Base-by-base conservation (phyloP, 2,797 vertebrate genomes). In the Loriculus beryllinus region DNA sequence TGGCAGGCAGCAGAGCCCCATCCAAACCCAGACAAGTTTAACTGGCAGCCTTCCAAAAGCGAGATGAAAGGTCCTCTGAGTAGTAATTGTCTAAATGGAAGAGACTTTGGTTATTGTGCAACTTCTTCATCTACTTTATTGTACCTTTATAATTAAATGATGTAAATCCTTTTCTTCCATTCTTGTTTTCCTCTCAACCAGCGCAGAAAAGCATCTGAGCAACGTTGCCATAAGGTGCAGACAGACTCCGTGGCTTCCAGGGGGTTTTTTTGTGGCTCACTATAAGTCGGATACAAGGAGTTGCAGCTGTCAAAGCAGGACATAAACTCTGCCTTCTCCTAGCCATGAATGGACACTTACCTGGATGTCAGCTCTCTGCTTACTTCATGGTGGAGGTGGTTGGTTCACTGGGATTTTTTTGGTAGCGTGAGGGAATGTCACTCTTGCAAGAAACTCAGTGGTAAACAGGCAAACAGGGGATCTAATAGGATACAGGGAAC, bases 131-230 rank as follows among this genome's bases (percentile, higher is more conserved):
- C 74, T 91, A 72, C 75, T 93, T 93, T 80, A 95, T 86, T 80
- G 76, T 87, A 95, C n/a, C 76, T 95, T 85, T 93, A 69, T 82
- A 96, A 95, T 96, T 74, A 95, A 96, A 95, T 93, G 33, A 95
- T 87, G 76, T 14, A 37, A 95, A 88, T 83, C 17, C 45, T 77
- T 81, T 85, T 56, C 45, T 76, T 21, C 16, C 67, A 54, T 82
- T 78, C 57, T 83, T 42, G 7, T 51, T 95, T 78, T 74, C 59
- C 43, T 92, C 78, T 64, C 5, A 1, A 25, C 35, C 64, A 25
- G 28, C 42, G 14, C 67, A 81, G 48, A 47, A 82, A 71, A 81
- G 43, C 60, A 60, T 45, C 45, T 81, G 63, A 84, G 54, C 67
- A 84, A 29, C 3, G 0, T 2, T 51, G 39, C 52, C 12, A 1